Evolutionary conservation across 2,888 invertebrate genomes (phyloP).

Genomic region (Homarus gammarus): DNA sequence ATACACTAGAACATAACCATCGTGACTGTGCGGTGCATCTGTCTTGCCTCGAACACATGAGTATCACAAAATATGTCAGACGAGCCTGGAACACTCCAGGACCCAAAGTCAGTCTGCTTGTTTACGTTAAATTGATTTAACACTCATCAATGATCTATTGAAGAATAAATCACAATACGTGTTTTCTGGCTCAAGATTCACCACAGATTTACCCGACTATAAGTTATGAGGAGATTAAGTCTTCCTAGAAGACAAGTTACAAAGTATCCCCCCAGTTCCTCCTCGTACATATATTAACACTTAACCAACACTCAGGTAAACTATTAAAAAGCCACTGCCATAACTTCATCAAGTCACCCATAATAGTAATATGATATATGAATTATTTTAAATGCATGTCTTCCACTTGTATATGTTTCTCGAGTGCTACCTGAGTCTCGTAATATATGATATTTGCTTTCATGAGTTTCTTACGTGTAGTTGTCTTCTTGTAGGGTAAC

Average conservation of each 20-base stretch:
- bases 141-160: not conserved
- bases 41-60: too few species aligned
- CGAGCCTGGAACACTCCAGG: too few species aligned
- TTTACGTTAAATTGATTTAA: too few species aligned
- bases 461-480: not conserved
- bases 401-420: not conserved
- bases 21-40: too few species aligned
- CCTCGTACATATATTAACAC: not conserved
- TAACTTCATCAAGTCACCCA: not conserved
- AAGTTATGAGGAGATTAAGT: constrained; percentile 12
- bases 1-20: too few species aligned
- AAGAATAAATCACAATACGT: not conserved
- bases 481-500: not conserved
- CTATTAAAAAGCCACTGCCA: not conserved
- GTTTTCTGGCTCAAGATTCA: not conserved
- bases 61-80: too few species aligned
- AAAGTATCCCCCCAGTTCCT: not conserved
- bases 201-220: not conserved
- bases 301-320: not conserved
- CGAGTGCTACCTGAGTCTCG: not conserved
- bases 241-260: constrained; percentile 53
- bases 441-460: not conserved
- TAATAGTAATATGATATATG: not conserved
- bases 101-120: too few species aligned
- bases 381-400: not conserved